Evolutionary conservation across 1,140 invertebrate species (phyloP).

Genomic region (Heliconius nattereri): DNA sequence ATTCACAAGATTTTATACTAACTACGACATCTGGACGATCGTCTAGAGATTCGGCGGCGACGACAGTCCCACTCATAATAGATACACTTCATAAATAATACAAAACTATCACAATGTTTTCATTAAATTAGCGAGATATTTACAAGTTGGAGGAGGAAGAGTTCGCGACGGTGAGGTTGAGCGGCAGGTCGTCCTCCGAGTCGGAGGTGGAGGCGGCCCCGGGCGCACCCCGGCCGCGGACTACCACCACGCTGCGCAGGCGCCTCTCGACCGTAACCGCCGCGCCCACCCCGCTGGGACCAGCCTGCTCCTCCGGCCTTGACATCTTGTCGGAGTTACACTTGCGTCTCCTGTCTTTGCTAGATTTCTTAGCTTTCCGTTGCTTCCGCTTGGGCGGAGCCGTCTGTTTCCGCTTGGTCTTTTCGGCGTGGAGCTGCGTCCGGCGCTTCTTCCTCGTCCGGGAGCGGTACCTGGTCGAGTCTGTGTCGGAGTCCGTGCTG

Average conservation of each 20-base stretch:
- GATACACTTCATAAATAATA: slow-evolving; percentile 29
- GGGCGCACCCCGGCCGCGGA: not conserved
- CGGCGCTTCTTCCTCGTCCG: slow-evolving; percentile 10
- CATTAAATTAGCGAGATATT: slow-evolving; percentile 26
- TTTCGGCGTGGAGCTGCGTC: slow-evolving; percentile 9
- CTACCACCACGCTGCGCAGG: slow-evolving; percentile 1
- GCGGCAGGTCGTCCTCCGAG: slow-evolving; percentile 59
- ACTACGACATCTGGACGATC: no score
- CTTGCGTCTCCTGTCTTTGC: slow-evolving; percentile 44
- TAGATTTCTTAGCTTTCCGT: not conserved
- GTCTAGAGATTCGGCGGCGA: not conserved
- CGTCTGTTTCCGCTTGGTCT: not conserved
- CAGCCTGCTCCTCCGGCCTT: slow-evolving; percentile 42
- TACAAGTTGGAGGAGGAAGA: slow-evolving; percentile 10
- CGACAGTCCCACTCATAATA: not conserved
- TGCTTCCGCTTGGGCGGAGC: not conserved
- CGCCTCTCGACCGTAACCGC: slow-evolving; percentile 39
- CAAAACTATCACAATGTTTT: slow-evolving; percentile 39
- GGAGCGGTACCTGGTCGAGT: slow-evolving; percentile 1
- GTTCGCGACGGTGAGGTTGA: slow-evolving; percentile 58
- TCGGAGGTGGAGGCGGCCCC: slow-evolving; percentile 41
- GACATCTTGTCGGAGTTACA: not conserved
- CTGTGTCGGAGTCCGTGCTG: not conserved
- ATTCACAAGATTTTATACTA: not conserved
- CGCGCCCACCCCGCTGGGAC: slow-evolving; percentile 49